Evolutionary conservation across 2,797 vertebrate species (phyloP), one percentile per base, ranked within the genome.

Genomic region (Zalophus californianus): DNA sequence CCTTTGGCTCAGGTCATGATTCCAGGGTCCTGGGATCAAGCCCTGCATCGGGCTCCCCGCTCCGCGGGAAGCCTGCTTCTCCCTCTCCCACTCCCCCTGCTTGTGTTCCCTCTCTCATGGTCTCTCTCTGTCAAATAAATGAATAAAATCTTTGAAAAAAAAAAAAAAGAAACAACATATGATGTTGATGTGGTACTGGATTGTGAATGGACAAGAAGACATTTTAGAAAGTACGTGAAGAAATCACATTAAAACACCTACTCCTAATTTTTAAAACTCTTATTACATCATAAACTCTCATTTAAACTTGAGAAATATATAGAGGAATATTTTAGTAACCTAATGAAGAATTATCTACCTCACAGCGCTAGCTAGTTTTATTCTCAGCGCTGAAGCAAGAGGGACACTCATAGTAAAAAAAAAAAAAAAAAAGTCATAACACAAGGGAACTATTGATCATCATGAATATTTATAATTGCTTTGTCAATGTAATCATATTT

Each of bases 171-270:
- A 8, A 44, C 38, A 44, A 44, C 44, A 44, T 32, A 75, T 10
- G 41, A 48, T 48, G 72, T 48, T 75, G 41, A 78, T 20, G 8
- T 35, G 44, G 25, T 79, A 84, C 32, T 82, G 13, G n/a, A 80
- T 5, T 88, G 27, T 13, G 50, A 94, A 50, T 75, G 56, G 60
- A 80, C 27, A 94, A 83, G n/a, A 90, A 95, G 82, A 85, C 58
- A 70, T 48, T 29, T 83, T 62, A 41, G 72, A 83, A 90, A 92
- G 52, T 64, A 72, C 15, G 79, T 54, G 70, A 92, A 66, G 18
- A 27, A 78, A 84, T 73, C 15, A 84, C 48, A 75, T 25, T 52
- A 77, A 88, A 83, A 77, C 4, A 75, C 16, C 15, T 58, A 52
- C 73, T 79, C 27, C n/a, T 85, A 29, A 75, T 93, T 73, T 56